Evolutionary conservation across 2,888 invertebrate species (phyloP).

Genomic region (Drosophila merina): DNA sequence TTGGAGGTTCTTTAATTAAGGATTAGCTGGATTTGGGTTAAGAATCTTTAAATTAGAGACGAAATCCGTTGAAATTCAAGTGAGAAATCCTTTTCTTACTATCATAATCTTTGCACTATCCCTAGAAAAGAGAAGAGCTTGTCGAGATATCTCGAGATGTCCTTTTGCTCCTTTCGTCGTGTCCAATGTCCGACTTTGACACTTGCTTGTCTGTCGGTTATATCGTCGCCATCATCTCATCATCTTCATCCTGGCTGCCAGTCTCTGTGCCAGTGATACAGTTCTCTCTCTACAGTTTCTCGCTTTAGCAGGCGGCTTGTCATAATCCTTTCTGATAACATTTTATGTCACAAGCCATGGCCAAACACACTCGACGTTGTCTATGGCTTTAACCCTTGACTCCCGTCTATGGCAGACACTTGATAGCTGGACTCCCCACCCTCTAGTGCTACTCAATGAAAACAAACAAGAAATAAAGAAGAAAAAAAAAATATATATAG

Average conservation of each 20-base stretch:
- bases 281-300: constrained; percentile 29
- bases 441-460: constrained; percentile 52
- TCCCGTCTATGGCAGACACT: constrained; percentile 59
- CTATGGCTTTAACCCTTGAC: constrained; percentile 76
- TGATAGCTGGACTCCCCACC: constrained; percentile 62
- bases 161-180: constrained; percentile 34
- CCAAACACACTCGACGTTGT: constrained; percentile 75
- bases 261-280: constrained; percentile 69
- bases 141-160: constrained; percentile 23
- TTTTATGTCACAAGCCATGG: constrained; percentile 75
- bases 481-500: constrained; percentile 9
- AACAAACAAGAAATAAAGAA: constrained; percentile 8
- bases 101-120: neutral
- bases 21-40: neutral
- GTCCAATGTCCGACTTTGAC: constrained; percentile 43
- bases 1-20: neutral
- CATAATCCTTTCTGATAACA: constrained; percentile 79
- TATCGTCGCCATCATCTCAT: constrained; percentile 42
- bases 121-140: constrained; percentile 5
- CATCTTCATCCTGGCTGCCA: constrained; percentile 42
- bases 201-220: constrained; percentile 18
- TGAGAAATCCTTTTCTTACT: constrained; percentile 13
- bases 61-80: constrained; percentile 14
- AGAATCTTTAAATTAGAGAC: neutral
- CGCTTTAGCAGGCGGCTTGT: constrained; percentile 54